Evolutionary conservation across 2,888 invertebrate genomes (phyloP).

Genomic region (Chouioia cunea): DNA sequence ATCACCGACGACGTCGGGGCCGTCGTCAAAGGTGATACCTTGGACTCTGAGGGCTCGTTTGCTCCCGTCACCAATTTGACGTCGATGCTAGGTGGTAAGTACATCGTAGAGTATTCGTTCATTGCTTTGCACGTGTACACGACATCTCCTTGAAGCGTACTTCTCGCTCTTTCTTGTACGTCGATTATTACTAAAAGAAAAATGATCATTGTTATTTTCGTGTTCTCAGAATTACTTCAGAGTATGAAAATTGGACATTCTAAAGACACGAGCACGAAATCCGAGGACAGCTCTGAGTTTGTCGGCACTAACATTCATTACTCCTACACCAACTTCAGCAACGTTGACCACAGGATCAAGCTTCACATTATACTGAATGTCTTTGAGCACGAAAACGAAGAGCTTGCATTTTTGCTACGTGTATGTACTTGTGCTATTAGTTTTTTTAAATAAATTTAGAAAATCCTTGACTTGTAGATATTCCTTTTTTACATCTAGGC

Average conservation of each 20-base stretch:
- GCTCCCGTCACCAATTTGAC: conserved; percentile 60
- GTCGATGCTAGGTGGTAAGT: conserved; percentile 70
- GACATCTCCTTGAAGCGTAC: no score
- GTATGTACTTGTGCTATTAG: conserved; percentile 56
- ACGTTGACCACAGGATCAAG: conserved; percentile 74
- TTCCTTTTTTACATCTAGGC: conserved; percentile 52
- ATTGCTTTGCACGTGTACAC: no score
- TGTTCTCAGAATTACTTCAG: conserved; percentile 68
- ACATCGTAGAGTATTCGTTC: no score
- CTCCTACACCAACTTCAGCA: conserved; percentile 71
- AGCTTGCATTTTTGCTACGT: conserved; percentile 70
- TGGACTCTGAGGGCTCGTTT: conserved; percentile 49
- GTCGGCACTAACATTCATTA: conserved; percentile 68
- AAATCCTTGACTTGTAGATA: not conserved
- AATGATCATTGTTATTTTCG: conserved; percentile 4
- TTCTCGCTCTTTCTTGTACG: not conserved
- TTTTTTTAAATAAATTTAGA: not conserved
- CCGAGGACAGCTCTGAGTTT: conserved; percentile 55
- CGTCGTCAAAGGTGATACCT: conserved; percentile 37
- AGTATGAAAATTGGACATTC: conserved; percentile 68
- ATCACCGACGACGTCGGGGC: conserved; percentile 52
- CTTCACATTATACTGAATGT: conserved; percentile 71
- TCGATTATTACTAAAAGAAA: no score
- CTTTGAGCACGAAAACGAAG: conserved; percentile 72
- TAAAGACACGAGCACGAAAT: conserved; percentile 64